Evolutionary conservation across 2,888 invertebrate species (phyloP), one percentile per base, ranked within the genome.

Genomic region (Idaea straminata): DNA sequence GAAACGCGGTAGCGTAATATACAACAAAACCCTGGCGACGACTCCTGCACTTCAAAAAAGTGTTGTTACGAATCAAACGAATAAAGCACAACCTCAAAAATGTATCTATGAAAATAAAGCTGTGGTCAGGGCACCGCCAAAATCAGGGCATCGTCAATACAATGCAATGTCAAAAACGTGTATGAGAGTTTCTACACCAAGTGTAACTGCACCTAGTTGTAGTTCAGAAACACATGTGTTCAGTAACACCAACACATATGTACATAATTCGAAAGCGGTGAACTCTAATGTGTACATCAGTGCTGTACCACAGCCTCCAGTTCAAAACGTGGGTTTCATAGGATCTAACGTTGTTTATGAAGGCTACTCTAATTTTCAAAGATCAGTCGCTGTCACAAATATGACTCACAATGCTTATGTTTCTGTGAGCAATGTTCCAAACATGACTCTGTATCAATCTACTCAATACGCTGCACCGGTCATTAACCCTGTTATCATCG

Each of bases 281-380:
- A 72, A 79, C 58, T 69, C 76, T 7, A 85, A 77, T 63, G 66
- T 81, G 13, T 77, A 77, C 57, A 68, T 81, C 3, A 69, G 78
- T 34, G 47, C 81, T 5, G 66, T 82, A 16, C 77, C 83, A 5
- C 79, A 76, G 64, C 77, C 81, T 5, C 66, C 75, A 0, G 62
- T 82, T 61, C 81, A 81, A 38, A 89, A 87, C 71, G 76, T 89
- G 6, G 78, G 88, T 15, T 65, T 88, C 6, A 73, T 89, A 64
- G 80, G 83, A 16, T 76, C 85, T 7, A 81, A 86, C 25, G 69
- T 86, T 35, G 77, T 83, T 25, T 88, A 85, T 63, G 81, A 86
- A 69, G 75, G 83, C 5, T 83, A 77, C 67, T 35, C 76, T n/a
- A 64, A 75, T 5, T 66, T 84, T 35, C 79, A 80, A 73, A 72